Evolutionary conservation across 2,797 vertebrate genomes (phyloP), one percentile per base, ranked within the genome.

Genomic region (Syncerus caffer): DNA sequence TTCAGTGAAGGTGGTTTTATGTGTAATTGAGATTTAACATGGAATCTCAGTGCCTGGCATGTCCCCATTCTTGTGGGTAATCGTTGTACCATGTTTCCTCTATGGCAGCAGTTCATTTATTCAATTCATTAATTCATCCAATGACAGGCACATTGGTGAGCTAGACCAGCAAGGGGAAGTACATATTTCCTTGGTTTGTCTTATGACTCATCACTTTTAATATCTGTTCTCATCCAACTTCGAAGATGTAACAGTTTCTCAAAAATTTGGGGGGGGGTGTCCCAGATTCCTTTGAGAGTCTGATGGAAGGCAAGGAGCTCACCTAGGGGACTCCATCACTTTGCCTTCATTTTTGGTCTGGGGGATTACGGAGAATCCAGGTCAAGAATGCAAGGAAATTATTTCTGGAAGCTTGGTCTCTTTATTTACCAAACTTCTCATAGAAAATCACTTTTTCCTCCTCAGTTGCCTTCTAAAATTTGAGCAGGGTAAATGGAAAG

Each of bases 321-420:
- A 19, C 11, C 27, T 4, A 0, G 1, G n/a, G 1, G 25, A 86
- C 3, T 14, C 25, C 1, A 1, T 9, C 62, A 38, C 67, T 71
- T 34, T 74, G 27, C 34, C 21, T 74, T 60, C 4, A 2, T 1
- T 79, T 53, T 53, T 27, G 27, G 3, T 12, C 19, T 34, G 2
- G 31, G 25, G 7, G 21, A 4, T 55, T 34, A 38, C 27, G 29
- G 17, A 21, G 25, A 62, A n/a, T 31, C n/a, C 23, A 34, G 29
- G 58, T 21, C 16, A 31, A 51, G 71, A 23, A 29, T 11, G 16
- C 34, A 38, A 53, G 42, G 31, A 55, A 15, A 29, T 38, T 85
- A 47, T 29, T 60, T 71, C 71, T 51, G 31, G 21, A 85, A 71
- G 71, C 17, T 83, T 29, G n/a, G 14, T 79, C 51, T 57, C 58